Conservation (phyloP, 2,113 vertebrate genomes). For the Corapipo altera region DNA sequence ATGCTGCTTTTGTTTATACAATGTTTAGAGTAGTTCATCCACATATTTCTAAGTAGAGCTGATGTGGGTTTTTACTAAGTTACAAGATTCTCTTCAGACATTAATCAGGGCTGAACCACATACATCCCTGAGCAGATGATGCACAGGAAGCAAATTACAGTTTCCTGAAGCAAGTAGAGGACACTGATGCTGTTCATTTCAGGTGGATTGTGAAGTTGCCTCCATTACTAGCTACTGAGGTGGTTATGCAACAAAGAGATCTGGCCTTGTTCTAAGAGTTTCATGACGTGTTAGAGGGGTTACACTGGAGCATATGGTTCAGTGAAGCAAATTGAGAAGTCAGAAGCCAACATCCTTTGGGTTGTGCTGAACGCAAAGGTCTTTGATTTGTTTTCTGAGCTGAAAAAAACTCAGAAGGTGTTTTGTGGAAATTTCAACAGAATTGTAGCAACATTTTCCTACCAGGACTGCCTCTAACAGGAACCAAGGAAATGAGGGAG, state of each 20-base stretch:
- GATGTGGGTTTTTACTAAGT: background rate
- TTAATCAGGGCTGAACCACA: background rate
- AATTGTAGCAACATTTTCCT: background rate
- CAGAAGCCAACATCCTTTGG: fast-evolving
- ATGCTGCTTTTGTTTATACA: slow-evolving; percentile 40
- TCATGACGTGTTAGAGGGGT: background rate
- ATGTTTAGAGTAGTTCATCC: background rate
- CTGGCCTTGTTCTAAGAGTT: background rate
- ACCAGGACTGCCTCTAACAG: background rate
- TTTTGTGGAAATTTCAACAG: background rate
- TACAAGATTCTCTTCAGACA: background rate
- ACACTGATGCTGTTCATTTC: background rate
- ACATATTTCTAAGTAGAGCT: background rate
- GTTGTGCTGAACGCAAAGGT: fast-evolving
- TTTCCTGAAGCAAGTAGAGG: background rate
- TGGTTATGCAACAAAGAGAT: background rate
- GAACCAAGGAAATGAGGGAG: background rate
- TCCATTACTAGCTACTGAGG: background rate
- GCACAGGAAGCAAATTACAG: background rate
- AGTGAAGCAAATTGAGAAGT: background rate
- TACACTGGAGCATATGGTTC: background rate
- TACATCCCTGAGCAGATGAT: background rate
- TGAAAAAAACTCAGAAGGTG: background rate
- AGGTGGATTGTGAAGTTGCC: background rate
- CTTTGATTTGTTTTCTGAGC: background rate